A percentile compares a stretch with the other conserved stretches of the same genome.
These are phyloP conservation scores for Pollenia labialis DNA, from an alignment of 2,888 invertebrate species.

Conservation along the genomic window DNA sequence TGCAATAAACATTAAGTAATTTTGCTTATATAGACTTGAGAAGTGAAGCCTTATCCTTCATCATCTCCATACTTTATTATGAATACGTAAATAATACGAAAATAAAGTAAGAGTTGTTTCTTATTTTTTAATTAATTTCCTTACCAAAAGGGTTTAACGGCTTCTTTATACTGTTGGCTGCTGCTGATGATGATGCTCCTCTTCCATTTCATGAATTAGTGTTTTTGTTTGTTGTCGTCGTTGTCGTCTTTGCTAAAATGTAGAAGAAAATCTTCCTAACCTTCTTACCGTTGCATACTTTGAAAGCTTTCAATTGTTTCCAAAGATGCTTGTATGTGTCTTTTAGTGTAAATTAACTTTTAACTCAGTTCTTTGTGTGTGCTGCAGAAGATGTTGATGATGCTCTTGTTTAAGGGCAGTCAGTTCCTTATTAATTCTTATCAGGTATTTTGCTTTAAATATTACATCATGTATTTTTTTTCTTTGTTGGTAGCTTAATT, in stretches of 20 bases:
- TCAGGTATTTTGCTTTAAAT: slow-evolving; percentile 19
- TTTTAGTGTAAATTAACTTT: slow-evolving; percentile 34
- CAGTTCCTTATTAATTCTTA: slow-evolving; percentile 39
- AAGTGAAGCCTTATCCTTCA: slow-evolving; percentile 33
- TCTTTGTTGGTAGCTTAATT: slow-evolving; percentile 1
- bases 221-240: slow-evolving; percentile 1
- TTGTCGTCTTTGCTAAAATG: background rate
- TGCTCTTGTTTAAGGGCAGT: slow-evolving; percentile 34
- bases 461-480: slow-evolving; percentile 8
- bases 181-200: slow-evolving; percentile 1
- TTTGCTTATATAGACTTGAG: slow-evolving; percentile 13
- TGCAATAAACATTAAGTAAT: slow-evolving; percentile 60
- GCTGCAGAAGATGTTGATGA: slow-evolving; percentile 12
- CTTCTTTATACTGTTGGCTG: slow-evolving; percentile 38
- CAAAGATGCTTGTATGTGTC: slow-evolving; percentile 33
- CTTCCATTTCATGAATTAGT: slow-evolving; percentile 14
- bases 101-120: slow-evolving; percentile 41
- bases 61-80: slow-evolving; percentile 42
- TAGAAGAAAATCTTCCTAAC: slow-evolving; percentile 51
- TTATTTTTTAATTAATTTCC: slow-evolving; percentile 65
- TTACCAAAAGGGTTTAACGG: slow-evolving; percentile 52
- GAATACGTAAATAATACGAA: slow-evolving; percentile 39
- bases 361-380: slow-evolving; percentile 15
- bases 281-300: slow-evolving; percentile 36
- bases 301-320: slow-evolving; percentile 40